Evolutionary conservation across 2,797 vertebrate genomes (phyloP).

Genomic region (Pseudochromis fuscus): DNA sequence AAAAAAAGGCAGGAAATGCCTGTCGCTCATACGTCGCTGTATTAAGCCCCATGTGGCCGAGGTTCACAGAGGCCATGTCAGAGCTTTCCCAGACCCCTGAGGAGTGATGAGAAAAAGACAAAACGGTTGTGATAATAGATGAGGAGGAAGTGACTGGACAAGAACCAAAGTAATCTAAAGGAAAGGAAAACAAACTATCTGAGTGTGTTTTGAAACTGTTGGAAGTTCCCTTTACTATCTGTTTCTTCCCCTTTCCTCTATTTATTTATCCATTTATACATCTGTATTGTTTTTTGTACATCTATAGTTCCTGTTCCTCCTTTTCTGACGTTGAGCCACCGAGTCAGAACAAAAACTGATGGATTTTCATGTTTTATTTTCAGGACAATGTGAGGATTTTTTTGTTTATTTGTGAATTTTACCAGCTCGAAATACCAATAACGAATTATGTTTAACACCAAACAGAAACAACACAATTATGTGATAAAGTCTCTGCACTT

Average conservation of each 20-base stretch:
- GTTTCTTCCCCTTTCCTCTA: conserved; percentile 14
- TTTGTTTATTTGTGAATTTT: too few relatives aligned
- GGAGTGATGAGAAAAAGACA: conserved; percentile 68
- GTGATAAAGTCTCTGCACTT: background rate
- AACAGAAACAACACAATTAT: background rate
- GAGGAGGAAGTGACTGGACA: conserved; percentile 63
- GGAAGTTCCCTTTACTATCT: background rate
- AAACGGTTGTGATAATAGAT: conserved; percentile 61
- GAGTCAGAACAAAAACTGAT: background rate
- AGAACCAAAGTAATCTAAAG: conserved; percentile 41
- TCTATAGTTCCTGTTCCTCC: background rate
- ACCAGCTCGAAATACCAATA: background rate
- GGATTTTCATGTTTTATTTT: too few relatives aligned
- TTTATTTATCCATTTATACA: conserved; percentile 13
- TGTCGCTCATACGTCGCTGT: conserved; percentile 47
- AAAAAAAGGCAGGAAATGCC: conserved; percentile 76
- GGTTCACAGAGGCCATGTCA: conserved; percentile 72
- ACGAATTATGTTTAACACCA: background rate
- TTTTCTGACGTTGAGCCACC: background rate
- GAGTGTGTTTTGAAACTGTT: conserved; percentile 23
- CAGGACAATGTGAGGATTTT: background rate
- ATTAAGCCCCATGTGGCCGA: conserved; percentile 44
- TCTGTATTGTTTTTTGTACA: background rate
- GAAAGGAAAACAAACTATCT: conserved; percentile 52
- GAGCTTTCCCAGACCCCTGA: conserved; percentile 79